These are phyloP conservation scores for Chaetura pelagica DNA, from an alignment of 2,113 vertebrate species.

Conservation along the genomic window DNA sequence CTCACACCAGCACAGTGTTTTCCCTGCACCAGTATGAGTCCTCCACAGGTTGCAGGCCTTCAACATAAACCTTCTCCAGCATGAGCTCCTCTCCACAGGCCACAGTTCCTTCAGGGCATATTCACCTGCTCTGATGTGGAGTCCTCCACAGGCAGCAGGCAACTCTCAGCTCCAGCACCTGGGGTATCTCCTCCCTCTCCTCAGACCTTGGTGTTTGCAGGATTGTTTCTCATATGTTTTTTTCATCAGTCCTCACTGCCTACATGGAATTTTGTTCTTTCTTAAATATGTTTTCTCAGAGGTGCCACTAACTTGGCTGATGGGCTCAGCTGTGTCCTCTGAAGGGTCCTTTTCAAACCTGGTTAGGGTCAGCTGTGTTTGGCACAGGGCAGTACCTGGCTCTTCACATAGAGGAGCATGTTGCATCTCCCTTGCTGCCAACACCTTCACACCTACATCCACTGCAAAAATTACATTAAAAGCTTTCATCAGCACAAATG, in stretches of 20 bases:
- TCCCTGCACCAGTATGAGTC: rapidly evolving
- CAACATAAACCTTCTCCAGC: neutral
- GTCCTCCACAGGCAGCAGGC: neutral
- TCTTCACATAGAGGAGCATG: neutral
- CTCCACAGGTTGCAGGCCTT: neutral
- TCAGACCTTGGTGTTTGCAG: neutral
- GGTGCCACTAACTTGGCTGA: neutral
- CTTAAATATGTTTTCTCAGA: neutral
- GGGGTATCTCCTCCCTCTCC: neutral
- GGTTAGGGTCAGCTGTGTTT: neutral
- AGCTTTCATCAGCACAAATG: neutral
- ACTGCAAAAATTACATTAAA: neutral
- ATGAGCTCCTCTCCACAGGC: neutral
- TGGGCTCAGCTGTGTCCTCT: neutral
- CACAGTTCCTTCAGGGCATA: no score
- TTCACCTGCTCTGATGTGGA: no score
- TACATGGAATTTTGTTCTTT: neutral
- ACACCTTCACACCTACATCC: neutral
- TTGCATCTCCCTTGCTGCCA: neutral
- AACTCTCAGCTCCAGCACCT: neutral
- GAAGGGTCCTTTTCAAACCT: rapidly evolving
- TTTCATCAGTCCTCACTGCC: neutral
- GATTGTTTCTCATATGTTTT: neutral
- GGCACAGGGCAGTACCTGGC: neutral
- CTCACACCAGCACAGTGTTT: rapidly evolving